These are phyloP conservation scores for Acleris sparsana DNA, from an alignment of 2,888 invertebrate species.

Conservation along the genomic window DNA sequence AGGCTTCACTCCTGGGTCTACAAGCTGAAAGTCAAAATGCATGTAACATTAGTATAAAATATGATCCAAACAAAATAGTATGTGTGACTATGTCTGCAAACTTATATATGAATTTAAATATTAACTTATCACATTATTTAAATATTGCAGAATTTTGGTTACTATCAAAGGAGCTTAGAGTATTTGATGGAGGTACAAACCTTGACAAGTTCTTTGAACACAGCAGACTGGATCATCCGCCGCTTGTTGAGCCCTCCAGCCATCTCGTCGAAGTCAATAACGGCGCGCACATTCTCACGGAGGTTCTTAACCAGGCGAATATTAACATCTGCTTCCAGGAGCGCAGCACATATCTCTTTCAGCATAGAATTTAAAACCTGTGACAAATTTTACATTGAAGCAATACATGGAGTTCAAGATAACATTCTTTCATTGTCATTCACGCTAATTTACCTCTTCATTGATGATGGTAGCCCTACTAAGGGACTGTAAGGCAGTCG, in stretches of 20 bases:
- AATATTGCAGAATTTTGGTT: too few relatives aligned
- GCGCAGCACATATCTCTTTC: constrained; percentile 98
- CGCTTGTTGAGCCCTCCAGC: constrained; percentile 99
- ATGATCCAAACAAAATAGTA: too few relatives aligned
- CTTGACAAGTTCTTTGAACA: constrained; percentile 98
- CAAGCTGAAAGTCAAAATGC: constrained; percentile 83
- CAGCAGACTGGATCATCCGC: constrained; percentile 99
- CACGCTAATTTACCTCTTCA: constrained; percentile 89
- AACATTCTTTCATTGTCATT: background rate
- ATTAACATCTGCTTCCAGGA: constrained; percentile 98
- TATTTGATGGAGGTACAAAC: constrained; percentile 68
- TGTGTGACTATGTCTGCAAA: too few relatives aligned
- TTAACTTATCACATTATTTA: too few relatives aligned
- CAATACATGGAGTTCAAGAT: background rate
- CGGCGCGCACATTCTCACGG: constrained; percentile 97
- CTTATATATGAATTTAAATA: too few relatives aligned
- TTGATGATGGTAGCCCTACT: constrained; percentile 99
- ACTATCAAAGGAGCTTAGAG: too few relatives aligned
- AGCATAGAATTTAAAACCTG: constrained; percentile 99
- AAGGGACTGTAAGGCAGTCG: constrained; percentile 97
- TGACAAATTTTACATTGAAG: constrained; percentile 40
- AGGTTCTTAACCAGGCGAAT: constrained; percentile 97
- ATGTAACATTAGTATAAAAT: too few relatives aligned
- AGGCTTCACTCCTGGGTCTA: constrained; percentile 98
- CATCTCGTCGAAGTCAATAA: constrained; percentile 99